A percentile compares a stretch with the other conserved stretches of the same genome.
phyloP scores from a whole-genome alignment of 2,888 invertebrate species.

The Rhabditoides inermis region DNA sequence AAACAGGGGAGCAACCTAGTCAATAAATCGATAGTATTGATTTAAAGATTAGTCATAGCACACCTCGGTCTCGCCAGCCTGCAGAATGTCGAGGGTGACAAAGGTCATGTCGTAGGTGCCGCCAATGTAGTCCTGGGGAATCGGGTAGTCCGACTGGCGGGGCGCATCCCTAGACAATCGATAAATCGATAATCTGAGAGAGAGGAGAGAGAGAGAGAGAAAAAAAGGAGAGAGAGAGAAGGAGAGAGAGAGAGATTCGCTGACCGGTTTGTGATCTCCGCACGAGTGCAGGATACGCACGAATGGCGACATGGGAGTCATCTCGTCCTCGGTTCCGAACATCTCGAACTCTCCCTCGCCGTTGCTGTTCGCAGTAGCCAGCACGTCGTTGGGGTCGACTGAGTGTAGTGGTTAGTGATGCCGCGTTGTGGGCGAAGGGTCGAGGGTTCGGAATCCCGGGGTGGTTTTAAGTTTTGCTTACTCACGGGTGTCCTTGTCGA shows the following conservation, averaged over 20 bases:
- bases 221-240: too few species aligned
- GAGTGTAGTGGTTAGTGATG: too few species aligned
- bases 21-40: too few species aligned
- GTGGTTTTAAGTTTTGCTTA: too few species aligned
- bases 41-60: too few species aligned
- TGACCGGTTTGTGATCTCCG: conserved; percentile 21
- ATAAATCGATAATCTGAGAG: too few species aligned
- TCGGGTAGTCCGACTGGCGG: conserved; percentile 9
- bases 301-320: conserved; percentile 9
- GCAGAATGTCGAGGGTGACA: conserved; percentile 24
- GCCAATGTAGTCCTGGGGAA: conserved; percentile 29
- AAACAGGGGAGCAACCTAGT: too few species aligned
- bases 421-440: too few species aligned
- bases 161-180: conserved; percentile 25
- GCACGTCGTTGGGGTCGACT: conserved; percentile 25
- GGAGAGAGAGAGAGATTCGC: conserved; percentile 13
- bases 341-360: conserved; percentile 6
- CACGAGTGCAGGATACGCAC: conserved; percentile 6
- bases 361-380: conserved; percentile 6
- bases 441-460: too few species aligned
- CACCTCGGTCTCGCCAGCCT: too few species aligned
- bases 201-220: background rate
- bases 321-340: conserved; percentile 7
- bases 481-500: conserved; percentile 35
- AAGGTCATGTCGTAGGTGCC: conserved; percentile 35